Base-by-base conservation (phyloP, 2,888 invertebrate species). In the Xanthia icteritia region DNA sequence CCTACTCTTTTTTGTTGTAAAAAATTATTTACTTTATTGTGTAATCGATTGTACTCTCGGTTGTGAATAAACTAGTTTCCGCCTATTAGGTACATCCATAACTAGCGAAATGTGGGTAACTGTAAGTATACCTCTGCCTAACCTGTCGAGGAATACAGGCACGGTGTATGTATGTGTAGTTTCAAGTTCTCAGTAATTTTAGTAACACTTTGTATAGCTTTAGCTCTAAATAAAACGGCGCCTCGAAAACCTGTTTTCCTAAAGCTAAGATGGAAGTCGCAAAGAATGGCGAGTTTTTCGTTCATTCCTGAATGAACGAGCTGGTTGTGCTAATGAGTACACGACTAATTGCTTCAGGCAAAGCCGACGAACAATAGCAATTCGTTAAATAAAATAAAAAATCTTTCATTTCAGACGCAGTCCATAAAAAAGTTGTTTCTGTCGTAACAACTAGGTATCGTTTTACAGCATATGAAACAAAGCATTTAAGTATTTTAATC, bases 301-400 rank as follows among this genome's bases (percentile, higher is more conserved):
- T 73, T 81, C 42, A 84, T 84, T 81, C 48, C 61, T 73, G 74
- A 82, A 81, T 73, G 60, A 73, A 69, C 51, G 51, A 80, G 60
- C 84, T 84, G 73, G 74, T 84, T 81, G 69, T 84, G 84, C 60
- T 84, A 79, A 81, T 84, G 68, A 80, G 54, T 80, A 81, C 73
- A 84, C 81, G 81, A 73, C 60, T 73, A 84, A 84, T 84, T 84
- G 80, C 73, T 64, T 72, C 64, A 84, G 68, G 64, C 73, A 84
- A 84, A 68, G 58, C 54, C 64, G 31, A 54, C 13, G 39, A 84
- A 81, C 68, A 84, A 81, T 73, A 84, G 73, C 54, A 68, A 68
- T 73, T 73, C 45, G 72, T 71, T 68, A 65, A 83, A 79, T 60
- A n/a, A 70, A 70, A 65, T 77, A 45, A 56, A 63, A 83, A 48